Evolutionary conservation across 2,888 invertebrate species (phyloP).

Genomic region (Marasmarcha lunaedactyla): DNA sequence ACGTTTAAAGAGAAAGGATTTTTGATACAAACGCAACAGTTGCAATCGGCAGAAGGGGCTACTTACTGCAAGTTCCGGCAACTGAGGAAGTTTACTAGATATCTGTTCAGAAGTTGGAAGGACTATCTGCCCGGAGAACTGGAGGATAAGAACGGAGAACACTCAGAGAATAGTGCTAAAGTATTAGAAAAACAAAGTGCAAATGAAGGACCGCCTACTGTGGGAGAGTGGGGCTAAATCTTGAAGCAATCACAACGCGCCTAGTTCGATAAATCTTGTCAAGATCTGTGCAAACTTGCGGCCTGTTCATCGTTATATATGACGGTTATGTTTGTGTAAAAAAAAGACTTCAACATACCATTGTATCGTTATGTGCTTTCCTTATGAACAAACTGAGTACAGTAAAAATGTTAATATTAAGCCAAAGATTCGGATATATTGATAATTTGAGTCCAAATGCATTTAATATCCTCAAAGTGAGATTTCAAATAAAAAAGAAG

Average conservation of each 20-base stretch:
- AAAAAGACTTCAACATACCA: too few relatives aligned
- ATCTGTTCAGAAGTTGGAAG: constrained; percentile 93
- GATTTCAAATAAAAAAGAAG: neutral
- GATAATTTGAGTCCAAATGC: neutral
- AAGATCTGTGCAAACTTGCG: too few relatives aligned
- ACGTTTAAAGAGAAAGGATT: constrained; percentile 95
- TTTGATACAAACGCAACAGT: constrained; percentile 91
- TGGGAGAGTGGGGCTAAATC: neutral
- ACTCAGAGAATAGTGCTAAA: too few relatives aligned
- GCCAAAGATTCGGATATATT: neutral
- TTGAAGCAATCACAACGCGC: too few relatives aligned
- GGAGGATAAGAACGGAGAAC: constrained; percentile 20
- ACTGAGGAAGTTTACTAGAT: constrained; percentile 89
- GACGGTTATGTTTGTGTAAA: too few relatives aligned
- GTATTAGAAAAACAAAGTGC: neutral
- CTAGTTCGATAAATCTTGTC: too few relatives aligned
- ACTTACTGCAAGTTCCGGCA: constrained; percentile 95
- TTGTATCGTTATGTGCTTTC: too few relatives aligned
- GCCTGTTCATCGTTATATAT: too few relatives aligned
- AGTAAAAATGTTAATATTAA: neutral
- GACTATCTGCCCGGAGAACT: constrained; percentile 88
- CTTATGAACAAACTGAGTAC: too few relatives aligned
- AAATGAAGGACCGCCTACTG: neutral
- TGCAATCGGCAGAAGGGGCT: constrained; percentile 92
- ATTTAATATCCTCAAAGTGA: neutral